Base-by-base conservation (phyloP, 2,888 invertebrate genomes). In the Stramonita haemastoma region DNA sequence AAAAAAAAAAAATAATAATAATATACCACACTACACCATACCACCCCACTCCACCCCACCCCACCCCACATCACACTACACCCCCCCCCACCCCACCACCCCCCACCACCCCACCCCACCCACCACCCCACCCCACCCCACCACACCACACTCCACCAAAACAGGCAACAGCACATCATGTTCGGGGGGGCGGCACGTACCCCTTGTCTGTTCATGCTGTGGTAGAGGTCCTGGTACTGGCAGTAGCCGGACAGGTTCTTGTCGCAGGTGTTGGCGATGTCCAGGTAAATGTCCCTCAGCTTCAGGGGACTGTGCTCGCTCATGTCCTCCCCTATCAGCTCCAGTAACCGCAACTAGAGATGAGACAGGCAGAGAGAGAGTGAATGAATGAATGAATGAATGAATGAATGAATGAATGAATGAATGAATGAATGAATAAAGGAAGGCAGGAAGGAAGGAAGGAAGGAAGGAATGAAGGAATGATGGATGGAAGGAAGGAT, bases 201-300 rank as follows among this genome's bases (percentile, higher is more conserved):
- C 91, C 91, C 90, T 73, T 92, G 91, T 81, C 92, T 90, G 36
- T 90, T 87, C 15, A 94, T 89, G 36, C 91, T 90, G 86, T 92
- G 91, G 85, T 91, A 91, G 70, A 95, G 90, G 70, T 94, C 92
- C 81, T 93, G 92, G 79, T 94, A 93, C 70, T 92, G 91, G 79
- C 94, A 94, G 90, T 91, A 94, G 1, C 95, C 94, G 36, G 92
- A 92, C 56, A 94, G 91, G 36, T 93, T 92, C 60, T 92, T 92
- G 90, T 94, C 94, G 87, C 92, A 93, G 19, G 91, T 90, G 86
- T 92, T 92, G 34, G 94, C 92, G 89, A 95, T 93, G 88, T 94
- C 94, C 46, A 94, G 84, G 90, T 95, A 95, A 0, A 94, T 91
- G 60, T 95, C 93, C 87, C 93, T 92, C 77, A 95, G 91, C 83